Conservation (phyloP, 2,797 vertebrate species). For the Galagoides demidoff region DNA sequence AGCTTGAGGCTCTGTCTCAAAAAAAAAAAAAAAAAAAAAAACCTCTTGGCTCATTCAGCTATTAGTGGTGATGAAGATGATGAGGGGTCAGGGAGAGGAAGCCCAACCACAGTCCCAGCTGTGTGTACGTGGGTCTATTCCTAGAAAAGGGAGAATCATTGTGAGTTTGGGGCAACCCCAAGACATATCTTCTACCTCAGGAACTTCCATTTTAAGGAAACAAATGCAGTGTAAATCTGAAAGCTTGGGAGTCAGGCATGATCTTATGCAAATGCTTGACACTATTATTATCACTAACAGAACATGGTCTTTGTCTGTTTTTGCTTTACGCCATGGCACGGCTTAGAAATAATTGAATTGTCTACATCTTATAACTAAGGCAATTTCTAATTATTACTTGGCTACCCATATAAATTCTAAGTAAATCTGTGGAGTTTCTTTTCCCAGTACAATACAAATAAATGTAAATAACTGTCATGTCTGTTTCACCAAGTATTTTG, state of each 20-base stretch:
- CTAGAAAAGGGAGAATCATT: neutral
- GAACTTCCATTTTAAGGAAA: constrained; percentile 19
- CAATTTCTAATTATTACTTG: constrained; percentile 64
- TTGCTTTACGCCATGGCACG: constrained; percentile 40
- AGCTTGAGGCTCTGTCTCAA: too few relatives aligned
- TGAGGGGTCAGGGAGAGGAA: neutral
- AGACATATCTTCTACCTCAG: neutral
- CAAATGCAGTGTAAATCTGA: neutral
- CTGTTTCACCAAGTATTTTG: constrained; percentile 73
- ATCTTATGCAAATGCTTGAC: neutral
- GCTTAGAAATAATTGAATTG: constrained; percentile 57
- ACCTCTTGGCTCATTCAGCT: neutral
- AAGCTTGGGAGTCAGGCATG: neutral
- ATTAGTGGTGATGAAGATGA: neutral
- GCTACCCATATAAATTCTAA: constrained; percentile 30
- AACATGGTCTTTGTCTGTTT: neutral
- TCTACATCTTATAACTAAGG: constrained; percentile 45
- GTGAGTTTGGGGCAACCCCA: neutral
- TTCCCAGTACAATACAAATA: constrained; percentile 66
- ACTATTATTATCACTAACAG: neutral
- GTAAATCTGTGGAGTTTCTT: constrained; percentile 39
- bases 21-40: too few relatives aligned
- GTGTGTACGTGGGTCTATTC: neutral
- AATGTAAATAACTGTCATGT: constrained; percentile 61
- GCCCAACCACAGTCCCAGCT: neutral